Evolutionary conservation across 2,113 vertebrate species (phyloP).

Genomic region (Melospiza melodia): DNA sequence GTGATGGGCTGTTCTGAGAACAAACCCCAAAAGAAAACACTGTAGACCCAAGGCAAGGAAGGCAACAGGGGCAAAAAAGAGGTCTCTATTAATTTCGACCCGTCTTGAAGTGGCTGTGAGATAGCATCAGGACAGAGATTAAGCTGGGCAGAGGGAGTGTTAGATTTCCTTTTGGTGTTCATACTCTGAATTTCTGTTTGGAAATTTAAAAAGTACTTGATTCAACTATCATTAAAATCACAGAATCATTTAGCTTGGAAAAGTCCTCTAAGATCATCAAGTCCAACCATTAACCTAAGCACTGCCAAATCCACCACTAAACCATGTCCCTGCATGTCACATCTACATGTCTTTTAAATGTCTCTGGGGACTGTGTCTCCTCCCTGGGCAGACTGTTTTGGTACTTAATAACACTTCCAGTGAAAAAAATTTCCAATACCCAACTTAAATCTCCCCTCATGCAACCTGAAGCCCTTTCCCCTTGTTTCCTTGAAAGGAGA

Average conservation of each 20-base stretch:
- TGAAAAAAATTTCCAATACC: background rate
- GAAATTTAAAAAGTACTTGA: background rate
- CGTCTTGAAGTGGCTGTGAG: background rate
- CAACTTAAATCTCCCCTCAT: background rate
- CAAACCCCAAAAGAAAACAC: background rate
- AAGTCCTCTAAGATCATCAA: fast-evolving
- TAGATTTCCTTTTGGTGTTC: background rate
- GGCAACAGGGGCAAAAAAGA: background rate
- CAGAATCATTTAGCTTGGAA: background rate
- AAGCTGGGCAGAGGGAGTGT: background rate
- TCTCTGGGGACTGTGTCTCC: fast-evolving
- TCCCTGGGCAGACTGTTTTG: background rate
- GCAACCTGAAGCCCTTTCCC: background rate
- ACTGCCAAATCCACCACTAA: background rate
- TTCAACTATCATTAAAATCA: background rate
- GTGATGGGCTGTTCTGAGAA: background rate
- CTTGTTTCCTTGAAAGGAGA: background rate
- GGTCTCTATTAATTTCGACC: background rate
- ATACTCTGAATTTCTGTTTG: background rate
- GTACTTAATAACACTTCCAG: fast-evolving
- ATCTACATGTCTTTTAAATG: background rate
- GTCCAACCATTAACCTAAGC: background rate
- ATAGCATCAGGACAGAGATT: background rate
- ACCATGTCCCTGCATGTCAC: background rate
- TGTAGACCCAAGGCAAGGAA: background rate